Conservation (phyloP, 2,797 vertebrate genomes). For the Pipistrellus pygmaeus region DNA sequence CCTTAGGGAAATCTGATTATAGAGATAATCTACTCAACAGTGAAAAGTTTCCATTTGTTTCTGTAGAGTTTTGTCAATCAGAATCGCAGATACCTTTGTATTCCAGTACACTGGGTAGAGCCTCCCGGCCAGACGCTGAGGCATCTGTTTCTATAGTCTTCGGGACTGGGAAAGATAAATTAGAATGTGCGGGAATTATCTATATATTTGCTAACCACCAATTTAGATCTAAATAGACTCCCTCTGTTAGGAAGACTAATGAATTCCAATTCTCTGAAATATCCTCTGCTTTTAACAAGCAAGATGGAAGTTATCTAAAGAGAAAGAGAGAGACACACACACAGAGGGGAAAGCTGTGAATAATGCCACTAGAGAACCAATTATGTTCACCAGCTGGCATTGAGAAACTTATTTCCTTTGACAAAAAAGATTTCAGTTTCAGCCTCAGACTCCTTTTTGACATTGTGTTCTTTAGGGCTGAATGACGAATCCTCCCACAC, state of each 20-base stretch:
- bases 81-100: constrained; percentile 83
- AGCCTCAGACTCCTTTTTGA: constrained; percentile 70
- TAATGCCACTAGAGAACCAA: constrained; percentile 83
- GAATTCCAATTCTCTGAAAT: constrained; percentile 87
- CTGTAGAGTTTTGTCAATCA: constrained; percentile 85
- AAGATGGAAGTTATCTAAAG: constrained; percentile 85
- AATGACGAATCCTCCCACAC: neutral
- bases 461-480: constrained; percentile 54
- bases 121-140: constrained; percentile 85
- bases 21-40: constrained; percentile 83
- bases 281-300: constrained; percentile 88
- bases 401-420: constrained; percentile 80
- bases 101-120: constrained; percentile 85
- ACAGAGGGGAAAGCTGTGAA: constrained; percentile 81
- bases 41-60: constrained; percentile 85
- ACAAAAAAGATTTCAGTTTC: constrained; percentile 76
- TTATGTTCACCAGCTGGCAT: constrained; percentile 85
- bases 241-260: constrained; percentile 87
- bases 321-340: constrained; percentile 37
- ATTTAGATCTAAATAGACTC: constrained; percentile 87
- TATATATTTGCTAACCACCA: constrained; percentile 87
- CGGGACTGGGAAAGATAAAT: constrained; percentile 84
- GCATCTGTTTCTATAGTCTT: constrained; percentile 87
- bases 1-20: constrained; percentile 87
- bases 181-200: constrained; percentile 85